phyloP scores from a whole-genome alignment of 2,888 invertebrate species.

The Hesperia comma region DNA sequence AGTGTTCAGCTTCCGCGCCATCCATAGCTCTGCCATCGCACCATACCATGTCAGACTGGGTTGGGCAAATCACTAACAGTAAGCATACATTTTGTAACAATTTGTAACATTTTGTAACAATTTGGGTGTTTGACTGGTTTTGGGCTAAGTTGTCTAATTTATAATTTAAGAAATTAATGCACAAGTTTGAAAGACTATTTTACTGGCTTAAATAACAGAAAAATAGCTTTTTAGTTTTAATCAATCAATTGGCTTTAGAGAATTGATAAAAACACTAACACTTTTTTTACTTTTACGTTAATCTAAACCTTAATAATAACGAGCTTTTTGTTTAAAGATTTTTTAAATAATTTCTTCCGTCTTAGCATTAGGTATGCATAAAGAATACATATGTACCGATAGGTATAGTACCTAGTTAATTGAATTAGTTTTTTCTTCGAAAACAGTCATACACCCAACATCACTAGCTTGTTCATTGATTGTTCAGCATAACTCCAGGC shows the following conservation, averaged over 20 bases:
- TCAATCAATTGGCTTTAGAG: neutral
- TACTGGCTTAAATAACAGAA: too few species aligned
- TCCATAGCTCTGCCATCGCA: constrained; percentile 82
- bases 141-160: neutral
- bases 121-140: constrained; percentile 23
- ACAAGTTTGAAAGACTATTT: too few species aligned
- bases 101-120: constrained; percentile 43
- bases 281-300: too few species aligned
- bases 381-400: too few species aligned
- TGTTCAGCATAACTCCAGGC: neutral
- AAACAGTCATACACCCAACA: constrained; percentile 17
- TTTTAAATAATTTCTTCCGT: too few species aligned
- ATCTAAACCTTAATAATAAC: too few species aligned
- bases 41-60: constrained; percentile 90
- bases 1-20: constrained; percentile 86
- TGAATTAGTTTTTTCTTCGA: too few species aligned
- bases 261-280: neutral
- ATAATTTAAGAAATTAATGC: too few species aligned
- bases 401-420: too few species aligned
- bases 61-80: constrained; percentile 95
- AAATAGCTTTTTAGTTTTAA: too few species aligned
- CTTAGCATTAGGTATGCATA: too few species aligned
- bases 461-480: constrained; percentile 15
- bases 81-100: constrained; percentile 57
- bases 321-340: too few species aligned